Conservation (phyloP, 2,113 vertebrate genomes). For the Anser brachyrhynchus region DNA sequence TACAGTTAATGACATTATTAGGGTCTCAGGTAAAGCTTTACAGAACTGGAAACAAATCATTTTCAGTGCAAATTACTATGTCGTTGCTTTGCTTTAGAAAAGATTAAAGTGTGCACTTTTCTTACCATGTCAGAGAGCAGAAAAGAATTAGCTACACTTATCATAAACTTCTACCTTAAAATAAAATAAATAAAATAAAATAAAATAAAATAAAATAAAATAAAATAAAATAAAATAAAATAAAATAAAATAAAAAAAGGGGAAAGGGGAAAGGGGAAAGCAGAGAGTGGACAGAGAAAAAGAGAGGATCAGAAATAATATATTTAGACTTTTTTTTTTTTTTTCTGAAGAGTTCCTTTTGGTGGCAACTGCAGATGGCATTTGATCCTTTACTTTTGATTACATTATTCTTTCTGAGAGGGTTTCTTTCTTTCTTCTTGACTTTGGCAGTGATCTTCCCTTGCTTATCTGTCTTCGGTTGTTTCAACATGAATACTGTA, state of each 20-base stretch:
- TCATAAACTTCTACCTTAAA: neutral
- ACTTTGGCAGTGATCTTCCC: neutral
- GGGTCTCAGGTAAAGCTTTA: neutral
- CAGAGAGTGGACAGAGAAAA: neutral
- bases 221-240: neutral
- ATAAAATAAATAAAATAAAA: neutral
- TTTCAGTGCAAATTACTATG: neutral
- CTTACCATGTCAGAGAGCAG: neutral
- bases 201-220: neutral
- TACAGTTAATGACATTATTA: neutral
- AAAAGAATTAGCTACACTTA: neutral
- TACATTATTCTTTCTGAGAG: neutral
- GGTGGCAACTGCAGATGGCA: neutral
- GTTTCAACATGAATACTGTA: neutral
- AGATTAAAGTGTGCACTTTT: neutral
- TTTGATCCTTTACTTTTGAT: neutral
- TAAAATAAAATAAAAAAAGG: neutral
- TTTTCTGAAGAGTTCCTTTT: neutral
- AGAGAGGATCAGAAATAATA: neutral
- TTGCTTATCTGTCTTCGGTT: neutral
- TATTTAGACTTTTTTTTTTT: conserved; percentile 1
- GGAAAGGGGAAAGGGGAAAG: neutral
- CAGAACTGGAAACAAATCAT: neutral
- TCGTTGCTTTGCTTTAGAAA: neutral
- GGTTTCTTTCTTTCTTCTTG: neutral